phyloP scores from a whole-genome alignment of 2,888 invertebrate species.

The Coelinius sp. region DNA sequence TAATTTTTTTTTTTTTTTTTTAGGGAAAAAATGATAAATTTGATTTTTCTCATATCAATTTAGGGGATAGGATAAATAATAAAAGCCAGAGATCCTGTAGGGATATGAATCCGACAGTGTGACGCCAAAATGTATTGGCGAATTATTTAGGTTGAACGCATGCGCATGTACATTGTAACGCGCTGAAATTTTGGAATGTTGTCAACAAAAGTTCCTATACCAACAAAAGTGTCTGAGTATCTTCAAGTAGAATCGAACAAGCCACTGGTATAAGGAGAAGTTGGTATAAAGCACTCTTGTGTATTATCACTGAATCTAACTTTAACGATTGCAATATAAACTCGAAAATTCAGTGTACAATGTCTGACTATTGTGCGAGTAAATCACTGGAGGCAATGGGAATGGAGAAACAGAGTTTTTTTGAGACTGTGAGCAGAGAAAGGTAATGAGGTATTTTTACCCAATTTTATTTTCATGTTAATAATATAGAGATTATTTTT shows the following conservation, averaged over 20 bases:
- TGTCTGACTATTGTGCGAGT: slow-evolving; percentile 2
- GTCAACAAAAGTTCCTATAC: slow-evolving; percentile 56
- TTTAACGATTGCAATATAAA: no score
- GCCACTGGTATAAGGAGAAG: not conserved
- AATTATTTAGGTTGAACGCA: slow-evolving; percentile 44
- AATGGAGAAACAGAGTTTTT: not conserved
- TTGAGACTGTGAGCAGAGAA: not conserved
- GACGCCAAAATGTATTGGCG: slow-evolving; percentile 62
- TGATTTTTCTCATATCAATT: no score
- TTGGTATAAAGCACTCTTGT: no score
- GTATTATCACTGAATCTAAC: no score
- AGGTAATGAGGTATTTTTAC: not conserved
- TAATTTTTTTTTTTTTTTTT: no score
- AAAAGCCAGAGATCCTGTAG: no score
- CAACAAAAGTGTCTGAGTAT: no score
- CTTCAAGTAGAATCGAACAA: not conserved
- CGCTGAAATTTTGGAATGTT: slow-evolving; percentile 61
- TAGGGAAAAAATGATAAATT: no score
- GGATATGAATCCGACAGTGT: slow-evolving; percentile 50
- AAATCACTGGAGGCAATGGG: not conserved
- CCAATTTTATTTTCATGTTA: not conserved
- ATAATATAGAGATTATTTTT: slow-evolving; percentile 14
- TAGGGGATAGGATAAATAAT: no score
- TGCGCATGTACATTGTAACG: slow-evolving; percentile 43
- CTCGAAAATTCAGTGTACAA: not conserved